These are phyloP conservation scores for Paralvinella palmiformis DNA, from an alignment of 1,140 invertebrate genomes.

Conservation along the genomic window DNA sequence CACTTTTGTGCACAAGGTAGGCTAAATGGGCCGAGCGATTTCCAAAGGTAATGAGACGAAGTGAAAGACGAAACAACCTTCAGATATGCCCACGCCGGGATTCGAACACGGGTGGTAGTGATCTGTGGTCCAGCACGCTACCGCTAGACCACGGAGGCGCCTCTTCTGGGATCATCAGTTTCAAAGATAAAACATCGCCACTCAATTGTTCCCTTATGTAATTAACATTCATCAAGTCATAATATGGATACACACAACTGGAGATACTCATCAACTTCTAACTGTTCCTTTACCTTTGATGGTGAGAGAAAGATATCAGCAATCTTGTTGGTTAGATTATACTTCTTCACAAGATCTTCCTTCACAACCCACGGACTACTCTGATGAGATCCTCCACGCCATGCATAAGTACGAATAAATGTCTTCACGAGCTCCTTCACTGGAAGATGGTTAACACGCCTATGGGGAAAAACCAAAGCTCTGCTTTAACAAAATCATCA, in stretches of 20 bases:
- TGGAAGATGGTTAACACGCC: slow-evolving; percentile 36
- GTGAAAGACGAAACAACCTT: no score
- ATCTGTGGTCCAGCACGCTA: no score
- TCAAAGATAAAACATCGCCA: no score
- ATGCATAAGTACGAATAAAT: slow-evolving; percentile 42
- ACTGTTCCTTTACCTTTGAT: slow-evolving; percentile 31
- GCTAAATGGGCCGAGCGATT: no score
- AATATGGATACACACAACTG: neutral
- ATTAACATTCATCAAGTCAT: no score
- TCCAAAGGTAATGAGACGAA: no score
- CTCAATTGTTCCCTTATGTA: no score
- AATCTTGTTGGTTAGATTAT: slow-evolving; percentile 41
- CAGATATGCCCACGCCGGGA: no score
- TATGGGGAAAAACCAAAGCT: slow-evolving; percentile 22
- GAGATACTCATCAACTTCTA: neutral
- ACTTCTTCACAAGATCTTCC: slow-evolving; percentile 40
- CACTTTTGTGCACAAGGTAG: no score
- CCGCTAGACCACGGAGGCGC: no score
- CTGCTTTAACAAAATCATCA: slow-evolving; percentile 1
- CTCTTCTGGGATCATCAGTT: no score
- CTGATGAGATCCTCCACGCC: slow-evolving; percentile 32
- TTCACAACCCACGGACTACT: slow-evolving; percentile 48
- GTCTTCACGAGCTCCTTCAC: slow-evolving; percentile 43
- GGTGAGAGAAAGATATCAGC: slow-evolving; percentile 45
- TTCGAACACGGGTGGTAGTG: no score